These are phyloP conservation scores for Otocyon megalotis DNA, from an alignment of 2,113 vertebrate species.

Conservation along the genomic window DNA sequence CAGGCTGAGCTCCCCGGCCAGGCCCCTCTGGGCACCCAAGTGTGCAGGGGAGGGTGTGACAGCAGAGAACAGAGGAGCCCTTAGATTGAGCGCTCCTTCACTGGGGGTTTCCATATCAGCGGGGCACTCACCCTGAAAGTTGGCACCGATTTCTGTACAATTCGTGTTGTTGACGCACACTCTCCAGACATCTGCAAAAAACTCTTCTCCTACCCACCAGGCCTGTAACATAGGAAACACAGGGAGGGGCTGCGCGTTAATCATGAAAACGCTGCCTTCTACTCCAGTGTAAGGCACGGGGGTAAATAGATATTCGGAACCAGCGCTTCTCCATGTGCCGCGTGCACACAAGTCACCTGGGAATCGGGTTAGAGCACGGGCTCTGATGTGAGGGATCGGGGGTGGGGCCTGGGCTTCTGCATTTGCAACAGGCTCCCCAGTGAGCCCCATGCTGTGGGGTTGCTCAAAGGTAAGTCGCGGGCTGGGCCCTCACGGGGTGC, in stretches of 20 bases:
- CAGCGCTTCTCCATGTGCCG: neutral
- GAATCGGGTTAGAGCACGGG: neutral
- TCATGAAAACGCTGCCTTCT: accelerated
- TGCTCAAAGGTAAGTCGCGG: neutral
- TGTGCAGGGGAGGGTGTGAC: neutral
- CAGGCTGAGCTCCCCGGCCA: neutral
- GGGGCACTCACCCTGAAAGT: conserved; percentile 79
- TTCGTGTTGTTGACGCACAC: conserved; percentile 78
- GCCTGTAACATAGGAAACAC: conserved; percentile 80
- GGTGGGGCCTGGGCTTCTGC: neutral
- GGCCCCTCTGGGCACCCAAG: too few relatives aligned
- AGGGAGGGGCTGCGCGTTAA: neutral
- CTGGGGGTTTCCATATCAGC: too few relatives aligned
- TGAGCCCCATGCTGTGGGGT: too few relatives aligned
- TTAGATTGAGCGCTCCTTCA: neutral
- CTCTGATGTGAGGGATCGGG: neutral
- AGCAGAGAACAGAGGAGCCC: neutral
- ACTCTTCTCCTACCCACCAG: conserved; percentile 89
- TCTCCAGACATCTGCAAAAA: conserved; percentile 88
- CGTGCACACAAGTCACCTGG: accelerated
- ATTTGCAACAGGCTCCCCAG: neutral
- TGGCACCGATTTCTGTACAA: conserved; percentile 79
- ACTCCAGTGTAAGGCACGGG: accelerated
- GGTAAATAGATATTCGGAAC: accelerated
- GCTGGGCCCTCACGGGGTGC: accelerated